Conservation (phyloP, 92 coral and sea anemone species). For the Phenganax stokvisi region DNA sequence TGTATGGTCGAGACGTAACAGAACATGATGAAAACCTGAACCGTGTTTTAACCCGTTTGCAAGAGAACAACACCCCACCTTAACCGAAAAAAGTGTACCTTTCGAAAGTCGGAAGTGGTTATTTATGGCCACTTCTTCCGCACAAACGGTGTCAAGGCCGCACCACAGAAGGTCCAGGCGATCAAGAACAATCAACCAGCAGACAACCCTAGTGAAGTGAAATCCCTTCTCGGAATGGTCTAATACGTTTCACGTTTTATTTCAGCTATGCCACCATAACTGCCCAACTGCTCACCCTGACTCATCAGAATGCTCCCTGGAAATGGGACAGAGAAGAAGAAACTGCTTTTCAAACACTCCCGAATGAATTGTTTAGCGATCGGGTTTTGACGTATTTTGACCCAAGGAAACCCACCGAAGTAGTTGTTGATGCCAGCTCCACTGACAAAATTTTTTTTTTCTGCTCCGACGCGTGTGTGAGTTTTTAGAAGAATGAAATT, state of each 20-base stretch:
- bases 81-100: neutral
- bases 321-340: conserved; percentile 37
- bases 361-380: conserved; percentile 18
- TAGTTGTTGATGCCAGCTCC: conserved; percentile 49
- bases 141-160: conserved; percentile 43
- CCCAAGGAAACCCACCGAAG: neutral
- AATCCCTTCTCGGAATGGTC: conserved; percentile 43
- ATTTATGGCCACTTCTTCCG: conserved; percentile 27
- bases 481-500: too few relatives aligned
- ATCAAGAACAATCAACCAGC: conserved; percentile 34
- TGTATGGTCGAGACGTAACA: neutral
- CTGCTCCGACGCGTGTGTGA: too few relatives aligned
- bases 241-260: too few relatives aligned
- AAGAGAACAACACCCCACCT: conserved; percentile 11
- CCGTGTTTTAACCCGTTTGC: neutral
- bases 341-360: conserved; percentile 8
- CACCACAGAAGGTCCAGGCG: conserved; percentile 35
- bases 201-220: conserved; percentile 34
- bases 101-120: neutral
- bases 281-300: conserved; percentile 42
- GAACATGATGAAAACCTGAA: conserved; percentile 3
- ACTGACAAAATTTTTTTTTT: neutral
- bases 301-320: conserved; percentile 38
- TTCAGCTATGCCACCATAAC: conserved; percentile 40
- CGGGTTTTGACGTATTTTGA: conserved; percentile 39